These are phyloP conservation scores for Ylistrum balloti DNA, from an alignment of 1,140 invertebrate species.

Conservation along the genomic window DNA sequence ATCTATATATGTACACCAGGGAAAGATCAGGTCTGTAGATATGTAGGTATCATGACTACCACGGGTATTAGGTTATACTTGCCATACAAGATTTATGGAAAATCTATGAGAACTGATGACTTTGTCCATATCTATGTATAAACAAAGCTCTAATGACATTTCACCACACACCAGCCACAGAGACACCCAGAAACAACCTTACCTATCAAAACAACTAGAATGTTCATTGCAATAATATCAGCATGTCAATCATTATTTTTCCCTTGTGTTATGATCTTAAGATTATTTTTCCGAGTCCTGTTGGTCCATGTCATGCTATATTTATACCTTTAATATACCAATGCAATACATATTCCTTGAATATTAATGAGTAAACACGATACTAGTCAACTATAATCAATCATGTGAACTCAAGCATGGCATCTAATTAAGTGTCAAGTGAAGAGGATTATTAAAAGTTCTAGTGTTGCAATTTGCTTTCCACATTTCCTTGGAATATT, in stretches of 20 bases:
- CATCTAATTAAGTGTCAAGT: background rate
- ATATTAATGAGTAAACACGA: background rate
- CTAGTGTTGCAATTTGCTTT: too few species aligned
- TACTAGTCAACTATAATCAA: constrained; percentile 15
- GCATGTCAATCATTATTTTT: background rate
- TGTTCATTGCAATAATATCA: background rate
- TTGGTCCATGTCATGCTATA: background rate
- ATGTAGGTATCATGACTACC: background rate
- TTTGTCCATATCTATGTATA: background rate
- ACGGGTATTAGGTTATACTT: background rate
- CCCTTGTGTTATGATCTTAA: background rate
- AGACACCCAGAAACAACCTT: background rate
- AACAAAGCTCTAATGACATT: background rate
- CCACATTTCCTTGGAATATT: too few species aligned
- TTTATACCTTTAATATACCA: background rate
- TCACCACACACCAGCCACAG: background rate
- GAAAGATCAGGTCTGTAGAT: too few species aligned
- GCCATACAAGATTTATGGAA: background rate
- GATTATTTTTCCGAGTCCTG: background rate
- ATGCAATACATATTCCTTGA: background rate
- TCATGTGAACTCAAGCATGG: background rate
- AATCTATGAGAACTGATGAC: background rate
- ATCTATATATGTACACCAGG: too few species aligned
- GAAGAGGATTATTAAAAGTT: background rate
- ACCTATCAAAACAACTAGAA: background rate